A percentile compares a stretch with the other conserved stretches of the same genome.
Evolutionary conservation across 2,797 vertebrate species (phyloP).

Genomic region (Prionace glauca): DNA sequence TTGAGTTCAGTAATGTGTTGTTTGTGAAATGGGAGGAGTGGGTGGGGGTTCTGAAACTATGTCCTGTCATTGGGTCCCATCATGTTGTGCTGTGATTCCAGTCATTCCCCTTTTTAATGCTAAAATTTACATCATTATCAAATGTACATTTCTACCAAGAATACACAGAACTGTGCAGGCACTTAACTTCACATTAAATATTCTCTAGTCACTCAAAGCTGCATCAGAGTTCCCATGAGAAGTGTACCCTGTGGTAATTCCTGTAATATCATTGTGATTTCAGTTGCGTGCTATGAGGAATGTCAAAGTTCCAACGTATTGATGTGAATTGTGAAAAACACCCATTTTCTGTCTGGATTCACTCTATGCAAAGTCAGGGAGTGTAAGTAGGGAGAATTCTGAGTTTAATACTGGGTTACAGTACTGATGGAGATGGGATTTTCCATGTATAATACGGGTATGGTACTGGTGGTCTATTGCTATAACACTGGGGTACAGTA

Average conservation of each 20-base stretch:
- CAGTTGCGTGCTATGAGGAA: not conserved
- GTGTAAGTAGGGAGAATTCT: not conserved
- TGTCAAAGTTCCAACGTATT: not conserved
- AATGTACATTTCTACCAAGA: not conserved
- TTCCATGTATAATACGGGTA: no score
- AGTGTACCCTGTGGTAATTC: not conserved
- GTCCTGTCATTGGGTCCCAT: not conserved
- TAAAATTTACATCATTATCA: not conserved
- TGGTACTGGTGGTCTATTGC: no score
- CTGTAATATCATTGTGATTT: not conserved
- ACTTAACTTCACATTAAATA: not conserved
- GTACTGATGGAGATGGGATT: no score
- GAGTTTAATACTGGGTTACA: not conserved
- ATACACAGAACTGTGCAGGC: not conserved
- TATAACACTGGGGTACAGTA: no score
- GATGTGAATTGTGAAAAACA: not conserved
- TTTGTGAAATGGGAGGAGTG: not conserved
- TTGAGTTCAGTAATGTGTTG: no score
- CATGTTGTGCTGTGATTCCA: not conserved
- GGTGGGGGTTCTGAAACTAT: not conserved
- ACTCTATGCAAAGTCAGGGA: not conserved
- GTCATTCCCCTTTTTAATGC: not conserved
- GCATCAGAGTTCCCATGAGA: not conserved
- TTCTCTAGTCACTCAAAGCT: not conserved
- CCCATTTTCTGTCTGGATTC: not conserved